phyloP scores from a whole-genome alignment of 2,797 vertebrate species.

The Selene dorsalis region DNA sequence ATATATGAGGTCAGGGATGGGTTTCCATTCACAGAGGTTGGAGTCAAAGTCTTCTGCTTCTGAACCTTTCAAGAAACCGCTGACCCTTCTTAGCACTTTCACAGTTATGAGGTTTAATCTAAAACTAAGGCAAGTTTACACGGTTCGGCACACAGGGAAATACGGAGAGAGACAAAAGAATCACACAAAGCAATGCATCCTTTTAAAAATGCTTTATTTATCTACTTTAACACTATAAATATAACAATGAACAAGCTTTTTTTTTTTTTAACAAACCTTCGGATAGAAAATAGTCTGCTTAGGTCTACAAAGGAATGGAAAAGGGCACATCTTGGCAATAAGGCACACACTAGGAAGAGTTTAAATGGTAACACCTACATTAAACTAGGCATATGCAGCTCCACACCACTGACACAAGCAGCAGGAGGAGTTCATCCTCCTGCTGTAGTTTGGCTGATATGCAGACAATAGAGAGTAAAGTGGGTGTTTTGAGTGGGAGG shows the following conservation, averaged over 20 bases:
- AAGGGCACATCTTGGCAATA: constrained; percentile 87
- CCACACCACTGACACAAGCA: constrained; percentile 46
- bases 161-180: constrained; percentile 32
- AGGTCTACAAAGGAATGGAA: constrained; percentile 81
- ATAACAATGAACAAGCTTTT: constrained; percentile 87
- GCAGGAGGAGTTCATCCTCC: constrained; percentile 35
- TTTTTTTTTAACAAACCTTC: constrained; percentile 84
- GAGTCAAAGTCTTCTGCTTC: constrained; percentile 36
- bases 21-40: constrained; percentile 65
- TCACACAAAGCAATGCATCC: constrained; percentile 20
- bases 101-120: constrained; percentile 31
- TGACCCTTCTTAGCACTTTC: constrained; percentile 7
- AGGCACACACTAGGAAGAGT: constrained; percentile 82
- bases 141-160: background rate
- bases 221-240: constrained; percentile 93
- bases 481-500: constrained; percentile 55
- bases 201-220: constrained; percentile 97
- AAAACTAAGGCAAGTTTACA: constrained; percentile 2
- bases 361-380: constrained; percentile 73
- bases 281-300: constrained; percentile 87
- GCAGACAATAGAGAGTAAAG: constrained; percentile 62
- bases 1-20: constrained; percentile 55
- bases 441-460: constrained; percentile 60
- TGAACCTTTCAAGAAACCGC: constrained; percentile 9
- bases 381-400: constrained; percentile 79